Conservation (phyloP, 2,113 vertebrate species). For the Rhineura floridana region DNA sequence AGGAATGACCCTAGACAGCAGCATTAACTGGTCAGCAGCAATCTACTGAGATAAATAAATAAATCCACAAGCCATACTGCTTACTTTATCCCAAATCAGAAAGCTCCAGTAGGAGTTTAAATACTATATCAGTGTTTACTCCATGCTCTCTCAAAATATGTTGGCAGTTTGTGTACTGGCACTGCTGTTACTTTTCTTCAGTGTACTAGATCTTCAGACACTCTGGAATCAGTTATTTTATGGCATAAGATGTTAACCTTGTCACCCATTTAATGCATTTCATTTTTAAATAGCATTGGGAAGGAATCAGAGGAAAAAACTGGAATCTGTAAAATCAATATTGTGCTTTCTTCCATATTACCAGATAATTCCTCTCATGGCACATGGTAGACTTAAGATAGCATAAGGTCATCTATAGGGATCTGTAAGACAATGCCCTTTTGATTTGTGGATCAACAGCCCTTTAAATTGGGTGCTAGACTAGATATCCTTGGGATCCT, state of each 20-base stretch:
- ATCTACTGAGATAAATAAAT: too few species aligned
- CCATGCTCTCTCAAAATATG: background rate
- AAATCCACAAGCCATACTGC: background rate
- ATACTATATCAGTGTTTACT: too few species aligned
- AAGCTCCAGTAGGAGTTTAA: background rate
- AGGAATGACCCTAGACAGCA: too few species aligned
- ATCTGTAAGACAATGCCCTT: background rate
- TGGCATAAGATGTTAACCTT: conserved; percentile 10
- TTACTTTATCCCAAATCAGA: background rate
- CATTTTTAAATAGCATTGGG: background rate
- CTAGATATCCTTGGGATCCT: background rate
- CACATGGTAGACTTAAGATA: background rate
- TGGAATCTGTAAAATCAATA: background rate
- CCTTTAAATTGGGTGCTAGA: background rate
- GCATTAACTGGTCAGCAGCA: background rate
- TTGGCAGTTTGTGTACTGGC: background rate
- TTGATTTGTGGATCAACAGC: too few species aligned
- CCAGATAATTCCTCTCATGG: background rate
- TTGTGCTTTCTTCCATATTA: background rate
- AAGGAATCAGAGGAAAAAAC: background rate
- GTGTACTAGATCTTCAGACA: background rate
- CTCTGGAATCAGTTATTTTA: background rate
- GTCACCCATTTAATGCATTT: background rate
- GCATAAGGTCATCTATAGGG: background rate
- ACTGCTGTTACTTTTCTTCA: background rate